phyloP scores from a whole-genome alignment of 2,797 vertebrate genomes.

The Thalassophryne amazonica region DNA sequence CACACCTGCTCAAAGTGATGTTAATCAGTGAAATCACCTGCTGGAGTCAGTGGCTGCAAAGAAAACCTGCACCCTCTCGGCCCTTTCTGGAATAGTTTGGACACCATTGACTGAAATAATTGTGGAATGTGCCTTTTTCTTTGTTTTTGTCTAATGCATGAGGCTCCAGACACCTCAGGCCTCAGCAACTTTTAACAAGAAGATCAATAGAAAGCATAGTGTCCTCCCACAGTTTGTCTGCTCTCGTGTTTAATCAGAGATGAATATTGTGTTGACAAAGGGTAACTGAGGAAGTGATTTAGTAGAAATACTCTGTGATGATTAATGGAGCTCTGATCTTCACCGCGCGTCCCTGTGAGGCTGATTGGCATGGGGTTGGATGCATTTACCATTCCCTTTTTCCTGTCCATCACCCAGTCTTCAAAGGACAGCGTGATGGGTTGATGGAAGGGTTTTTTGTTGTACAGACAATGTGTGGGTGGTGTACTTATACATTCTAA shows the following conservation, averaged over 20 bases:
- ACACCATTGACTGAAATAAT: too few relatives aligned
- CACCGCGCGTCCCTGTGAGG: conserved; percentile 23
- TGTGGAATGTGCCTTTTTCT: neutral
- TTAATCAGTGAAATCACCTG: too few relatives aligned
- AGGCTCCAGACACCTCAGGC: conserved; percentile 18
- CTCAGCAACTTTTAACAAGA: conserved; percentile 34
- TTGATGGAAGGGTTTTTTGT: neutral
- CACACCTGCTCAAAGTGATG: too few relatives aligned
- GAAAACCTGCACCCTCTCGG: too few relatives aligned
- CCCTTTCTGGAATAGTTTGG: too few relatives aligned
- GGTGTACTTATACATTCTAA: too few relatives aligned
- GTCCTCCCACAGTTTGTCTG: conserved; percentile 26
- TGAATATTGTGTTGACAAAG: conserved; percentile 21
- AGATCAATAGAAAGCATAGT: conserved; percentile 45
- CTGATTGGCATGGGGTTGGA: conserved; percentile 42
- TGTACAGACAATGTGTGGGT: neutral
- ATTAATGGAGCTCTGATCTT: conserved; percentile 35
- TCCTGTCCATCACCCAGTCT: conserved; percentile 2
- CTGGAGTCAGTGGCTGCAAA: too few relatives aligned
- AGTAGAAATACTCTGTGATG: conserved; percentile 34
- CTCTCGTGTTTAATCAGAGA: conserved; percentile 29
- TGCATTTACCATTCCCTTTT: conserved; percentile 41
- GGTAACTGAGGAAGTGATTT: conserved; percentile 31
- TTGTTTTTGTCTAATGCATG: conserved; percentile 24
- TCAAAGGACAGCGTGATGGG: conserved; percentile 18